These are phyloP conservation scores for Chrysogorgia sp. DNA, from an alignment of 92 coral and sea anemone species.

Conservation along the genomic window DNA sequence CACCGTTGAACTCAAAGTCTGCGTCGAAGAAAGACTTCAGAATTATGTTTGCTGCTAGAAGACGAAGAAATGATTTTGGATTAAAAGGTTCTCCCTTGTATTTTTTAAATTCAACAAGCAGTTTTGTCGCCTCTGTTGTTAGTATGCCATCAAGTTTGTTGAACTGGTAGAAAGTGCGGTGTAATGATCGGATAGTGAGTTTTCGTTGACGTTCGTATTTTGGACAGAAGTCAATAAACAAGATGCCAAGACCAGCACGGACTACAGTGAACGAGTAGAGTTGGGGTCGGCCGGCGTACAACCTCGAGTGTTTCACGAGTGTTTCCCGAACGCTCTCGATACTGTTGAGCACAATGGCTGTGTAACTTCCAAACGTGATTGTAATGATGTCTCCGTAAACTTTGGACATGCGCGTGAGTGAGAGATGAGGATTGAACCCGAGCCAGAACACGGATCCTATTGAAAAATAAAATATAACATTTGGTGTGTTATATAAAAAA, in stretches of 20 bases:
- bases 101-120: constrained; percentile 43
- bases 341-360: constrained; percentile 53
- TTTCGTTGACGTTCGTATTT: constrained; percentile 51
- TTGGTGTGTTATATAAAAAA: background rate
- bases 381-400: constrained; percentile 57
- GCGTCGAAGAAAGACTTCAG: constrained; percentile 50
- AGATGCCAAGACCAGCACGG: constrained; percentile 32
- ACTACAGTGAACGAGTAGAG: constrained; percentile 55
- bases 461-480: background rate
- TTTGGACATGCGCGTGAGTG: constrained; percentile 40
- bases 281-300: constrained; percentile 57
- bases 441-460: constrained; percentile 56
- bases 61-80: constrained; percentile 44
- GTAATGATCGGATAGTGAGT: constrained; percentile 38
- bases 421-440: constrained; percentile 55
- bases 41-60: constrained; percentile 51
- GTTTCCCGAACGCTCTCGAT: constrained; percentile 50
- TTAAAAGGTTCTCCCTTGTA: constrained; percentile 49
- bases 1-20: constrained; percentile 48
- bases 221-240: constrained; percentile 33
- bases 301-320: constrained; percentile 48
- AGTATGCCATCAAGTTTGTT: constrained; percentile 46
- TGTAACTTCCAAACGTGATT: constrained; percentile 50
- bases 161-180: constrained; percentile 44
- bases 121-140: constrained; percentile 43